These are phyloP conservation scores for Lissonota sp. DNA, from an alignment of 2,888 invertebrate species.

Conservation along the genomic window DNA sequence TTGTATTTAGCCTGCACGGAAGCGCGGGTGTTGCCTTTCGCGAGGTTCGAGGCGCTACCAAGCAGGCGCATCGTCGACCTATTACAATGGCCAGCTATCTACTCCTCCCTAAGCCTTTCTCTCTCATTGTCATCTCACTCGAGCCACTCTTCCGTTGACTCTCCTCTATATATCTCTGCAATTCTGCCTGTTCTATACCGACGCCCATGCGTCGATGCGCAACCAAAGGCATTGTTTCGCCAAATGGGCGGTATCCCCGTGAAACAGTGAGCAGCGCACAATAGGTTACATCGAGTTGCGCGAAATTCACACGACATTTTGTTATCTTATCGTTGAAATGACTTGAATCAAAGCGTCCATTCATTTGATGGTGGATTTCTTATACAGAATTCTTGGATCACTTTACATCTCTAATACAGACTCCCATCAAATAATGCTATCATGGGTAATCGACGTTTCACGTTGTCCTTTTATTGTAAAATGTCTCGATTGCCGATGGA, in stretches of 20 bases:
- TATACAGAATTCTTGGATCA: too few relatives aligned
- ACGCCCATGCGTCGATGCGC: conserved; percentile 83
- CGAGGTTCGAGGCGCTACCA: conserved; percentile 75
- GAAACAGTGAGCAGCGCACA: conserved; percentile 60
- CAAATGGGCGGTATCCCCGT: conserved; percentile 76
- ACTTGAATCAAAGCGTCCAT: background rate
- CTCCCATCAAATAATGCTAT: too few relatives aligned
- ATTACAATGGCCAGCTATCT: conserved; percentile 79
- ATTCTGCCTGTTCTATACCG: conserved; percentile 65
- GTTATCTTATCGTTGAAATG: background rate
- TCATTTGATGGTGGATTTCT: background rate
- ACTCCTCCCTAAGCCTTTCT: conserved; percentile 79
- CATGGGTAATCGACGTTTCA: too few relatives aligned
- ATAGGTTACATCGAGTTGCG: conserved; percentile 54
- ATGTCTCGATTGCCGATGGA: too few relatives aligned
- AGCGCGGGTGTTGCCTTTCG: conserved; percentile 51
- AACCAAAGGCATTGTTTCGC: conserved; percentile 78
- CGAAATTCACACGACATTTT: conserved; percentile 20
- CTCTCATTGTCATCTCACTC: conserved; percentile 78
- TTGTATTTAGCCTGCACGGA: conserved; percentile 19
- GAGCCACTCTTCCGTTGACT: conserved; percentile 16
- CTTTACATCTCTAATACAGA: too few relatives aligned
- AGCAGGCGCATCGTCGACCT: conserved; percentile 82
- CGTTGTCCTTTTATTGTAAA: too few relatives aligned
- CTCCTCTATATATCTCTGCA: conserved; percentile 26